phyloP scores from a whole-genome alignment of 2,888 invertebrate genomes.

The Clivina fossor region DNA sequence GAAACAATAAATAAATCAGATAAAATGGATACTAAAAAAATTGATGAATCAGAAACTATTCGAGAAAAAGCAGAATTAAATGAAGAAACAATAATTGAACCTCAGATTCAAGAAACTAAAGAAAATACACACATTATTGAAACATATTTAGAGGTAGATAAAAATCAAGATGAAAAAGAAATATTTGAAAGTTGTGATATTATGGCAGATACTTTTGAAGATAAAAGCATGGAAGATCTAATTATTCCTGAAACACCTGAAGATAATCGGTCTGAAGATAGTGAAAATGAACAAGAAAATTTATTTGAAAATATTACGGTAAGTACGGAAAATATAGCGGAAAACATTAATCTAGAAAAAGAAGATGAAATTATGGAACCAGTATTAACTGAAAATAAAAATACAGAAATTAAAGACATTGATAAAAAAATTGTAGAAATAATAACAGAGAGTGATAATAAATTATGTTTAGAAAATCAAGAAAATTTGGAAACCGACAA shows the following conservation, averaged over 20 bases:
- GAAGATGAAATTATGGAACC: background rate
- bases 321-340: background rate
- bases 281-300: background rate
- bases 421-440: too few species aligned
- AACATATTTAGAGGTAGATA: too few species aligned
- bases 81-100: background rate
- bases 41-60: background rate
- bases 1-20: conserved; percentile 16
- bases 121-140: too few species aligned
- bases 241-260: too few species aligned
- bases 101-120: background rate
- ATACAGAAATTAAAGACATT: background rate
- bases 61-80: background rate
- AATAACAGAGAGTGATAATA: too few species aligned
- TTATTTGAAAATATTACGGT: background rate
- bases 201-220: too few species aligned
- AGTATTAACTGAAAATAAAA: background rate
- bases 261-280: background rate
- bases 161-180: too few species aligned
- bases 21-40: conserved; percentile 12
- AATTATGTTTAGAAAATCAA: too few species aligned
- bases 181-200: too few species aligned
- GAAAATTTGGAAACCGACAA: too few species aligned
- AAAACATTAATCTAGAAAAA: background rate
- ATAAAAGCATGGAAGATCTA: too few species aligned